phyloP scores from a whole-genome alignment of 1,140 invertebrate species.

The Nebria ingens region DNA sequence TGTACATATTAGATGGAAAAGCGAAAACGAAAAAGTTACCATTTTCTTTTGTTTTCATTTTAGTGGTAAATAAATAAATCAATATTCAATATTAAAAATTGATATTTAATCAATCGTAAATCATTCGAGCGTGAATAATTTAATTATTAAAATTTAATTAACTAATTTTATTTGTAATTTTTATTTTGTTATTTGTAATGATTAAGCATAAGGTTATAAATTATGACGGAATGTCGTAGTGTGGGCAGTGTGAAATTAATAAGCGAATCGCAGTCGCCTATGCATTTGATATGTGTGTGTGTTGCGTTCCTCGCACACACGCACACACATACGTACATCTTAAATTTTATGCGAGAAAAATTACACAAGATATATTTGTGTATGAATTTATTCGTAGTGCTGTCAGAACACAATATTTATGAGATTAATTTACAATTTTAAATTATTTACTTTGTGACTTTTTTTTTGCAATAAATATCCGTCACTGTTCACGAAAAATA shows the following conservation, averaged over 20 bases:
- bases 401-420: neutral
- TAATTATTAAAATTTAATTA: conserved; percentile 1
- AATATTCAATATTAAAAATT: neutral
- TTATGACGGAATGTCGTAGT: neutral
- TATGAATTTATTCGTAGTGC: too few species aligned
- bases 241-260: neutral
- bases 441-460: neutral
- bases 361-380: too few species aligned
- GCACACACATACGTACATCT: too few species aligned
- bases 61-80: neutral
- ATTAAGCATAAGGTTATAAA: neutral
- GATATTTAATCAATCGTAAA: neutral
- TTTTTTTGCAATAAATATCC: neutral
- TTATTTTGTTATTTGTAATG: neutral
- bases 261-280: neutral
- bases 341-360: neutral
- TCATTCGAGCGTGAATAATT: neutral
- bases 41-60: neutral
- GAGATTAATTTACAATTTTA: neutral
- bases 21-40: neutral
- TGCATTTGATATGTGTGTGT: neutral
- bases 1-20: neutral
- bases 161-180: neutral
- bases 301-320: too few species aligned
- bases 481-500: neutral